Percentiles rank a stretch among this genome's conserved stretches.
Conservation (phyloP, 2,797 vertebrate species). For the Pangasius mekongensis region DNA sequence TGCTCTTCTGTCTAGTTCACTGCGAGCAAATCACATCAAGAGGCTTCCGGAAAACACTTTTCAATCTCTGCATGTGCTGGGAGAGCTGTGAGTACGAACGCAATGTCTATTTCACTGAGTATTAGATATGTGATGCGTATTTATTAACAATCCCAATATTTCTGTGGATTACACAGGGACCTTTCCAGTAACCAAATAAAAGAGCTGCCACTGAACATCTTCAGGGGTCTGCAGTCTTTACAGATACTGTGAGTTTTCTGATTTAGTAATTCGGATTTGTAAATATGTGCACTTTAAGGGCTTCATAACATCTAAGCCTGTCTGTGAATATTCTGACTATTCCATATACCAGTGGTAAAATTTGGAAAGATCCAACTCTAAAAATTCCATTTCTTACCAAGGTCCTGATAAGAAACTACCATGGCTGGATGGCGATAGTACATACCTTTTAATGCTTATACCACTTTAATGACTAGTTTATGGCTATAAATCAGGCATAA, state of each 20-base stretch:
- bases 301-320: neutral
- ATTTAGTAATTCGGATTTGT: too few relatives aligned
- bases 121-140: neutral
- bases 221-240: conserved; percentile 65
- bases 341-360: too few relatives aligned
- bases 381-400: too few relatives aligned
- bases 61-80: conserved; percentile 77
- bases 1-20: conserved; percentile 68
- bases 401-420: neutral
- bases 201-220: conserved; percentile 73
- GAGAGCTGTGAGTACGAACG: conserved; percentile 72
- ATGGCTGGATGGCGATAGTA: neutral
- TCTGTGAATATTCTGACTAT: neutral
- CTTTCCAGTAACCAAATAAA: conserved; percentile 78
- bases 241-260: conserved; percentile 53
- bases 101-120: neutral
- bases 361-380: neutral
- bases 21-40: conserved; percentile 80
- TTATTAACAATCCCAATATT: neutral
- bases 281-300: neutral
- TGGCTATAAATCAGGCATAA: neutral
- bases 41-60: conserved; percentile 81
- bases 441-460: neutral
- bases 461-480: neutral
- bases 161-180: conserved; percentile 66